Percentiles rank a stretch among this genome's conserved stretches.
Evolutionary conservation across 2,888 invertebrate species (phyloP).

Genomic region (Microctonus aethiopoides): DNA sequence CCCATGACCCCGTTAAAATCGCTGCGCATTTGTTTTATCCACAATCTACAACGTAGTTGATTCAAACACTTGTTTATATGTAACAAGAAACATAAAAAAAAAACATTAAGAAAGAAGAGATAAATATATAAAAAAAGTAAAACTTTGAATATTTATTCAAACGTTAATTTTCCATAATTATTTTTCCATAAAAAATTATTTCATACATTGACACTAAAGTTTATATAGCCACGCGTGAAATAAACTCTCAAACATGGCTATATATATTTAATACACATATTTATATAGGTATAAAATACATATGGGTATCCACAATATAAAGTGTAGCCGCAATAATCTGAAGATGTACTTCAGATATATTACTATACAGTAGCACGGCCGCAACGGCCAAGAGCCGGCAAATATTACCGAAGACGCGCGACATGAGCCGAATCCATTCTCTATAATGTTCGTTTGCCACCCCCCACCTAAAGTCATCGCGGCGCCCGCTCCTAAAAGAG

Average conservation of each 20-base stretch:
- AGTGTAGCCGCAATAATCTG: background rate
- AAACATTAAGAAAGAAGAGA: background rate
- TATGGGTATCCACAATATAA: background rate
- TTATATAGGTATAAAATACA: too few relatives aligned
- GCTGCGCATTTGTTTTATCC: conserved; percentile 25
- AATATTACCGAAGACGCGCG: conserved; percentile 27
- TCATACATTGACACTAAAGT: too few relatives aligned
- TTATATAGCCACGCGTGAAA: too few relatives aligned
- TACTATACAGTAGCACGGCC: too few relatives aligned
- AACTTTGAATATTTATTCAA: too few relatives aligned
- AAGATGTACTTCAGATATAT: conserved; percentile 10
- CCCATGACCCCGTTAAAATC: conserved; percentile 36
- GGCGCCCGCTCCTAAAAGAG: conserved; percentile 33
- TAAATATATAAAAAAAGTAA: background rate
- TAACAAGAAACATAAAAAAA: background rate
- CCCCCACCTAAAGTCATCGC: background rate
- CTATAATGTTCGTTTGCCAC: background rate
- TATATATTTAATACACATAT: too few relatives aligned
- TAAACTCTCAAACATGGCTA: too few relatives aligned
- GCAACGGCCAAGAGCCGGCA: conserved; percentile 16
- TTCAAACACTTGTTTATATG: background rate
- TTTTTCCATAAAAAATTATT: too few relatives aligned
- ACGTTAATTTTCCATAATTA: too few relatives aligned
- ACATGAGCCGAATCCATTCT: conserved; percentile 23
- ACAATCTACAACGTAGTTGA: background rate